Evolutionary conservation across 2,797 vertebrate genomes (phyloP).

Genomic region (Trematomus bernacchii): DNA sequence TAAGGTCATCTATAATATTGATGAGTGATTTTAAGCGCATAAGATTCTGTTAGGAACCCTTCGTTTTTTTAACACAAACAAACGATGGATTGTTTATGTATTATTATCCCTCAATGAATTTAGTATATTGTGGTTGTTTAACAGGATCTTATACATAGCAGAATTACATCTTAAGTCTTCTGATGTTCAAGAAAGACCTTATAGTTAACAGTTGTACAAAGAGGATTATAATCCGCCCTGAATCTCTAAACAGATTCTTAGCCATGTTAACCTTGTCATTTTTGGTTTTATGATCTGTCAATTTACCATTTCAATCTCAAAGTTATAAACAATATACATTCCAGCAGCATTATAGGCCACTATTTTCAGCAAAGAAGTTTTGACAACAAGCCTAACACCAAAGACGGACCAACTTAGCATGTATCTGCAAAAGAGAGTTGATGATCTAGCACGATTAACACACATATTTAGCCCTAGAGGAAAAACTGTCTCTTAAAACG

Average conservation of each 20-base stretch:
- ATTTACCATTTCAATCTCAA: not conserved
- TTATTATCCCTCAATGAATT: not conserved
- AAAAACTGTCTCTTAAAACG: constrained; percentile 9
- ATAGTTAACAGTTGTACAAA: not conserved
- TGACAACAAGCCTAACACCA: not conserved
- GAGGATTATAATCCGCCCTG: not conserved
- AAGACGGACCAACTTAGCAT: not conserved
- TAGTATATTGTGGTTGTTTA: not conserved
- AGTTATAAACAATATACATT: not conserved
- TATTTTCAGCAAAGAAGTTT: not conserved
- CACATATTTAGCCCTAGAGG: constrained; percentile 4
- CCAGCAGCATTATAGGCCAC: not conserved
- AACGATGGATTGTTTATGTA: not conserved
- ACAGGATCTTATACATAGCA: not conserved
- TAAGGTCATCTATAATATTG: not conserved
- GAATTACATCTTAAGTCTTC: not conserved
- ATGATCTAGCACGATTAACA: not conserved
- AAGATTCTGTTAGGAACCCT: not conserved
- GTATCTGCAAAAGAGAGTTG: not conserved
- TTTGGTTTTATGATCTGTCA: not conserved
- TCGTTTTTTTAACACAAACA: not conserved
- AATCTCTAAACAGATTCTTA: not conserved
- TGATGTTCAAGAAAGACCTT: not conserved
- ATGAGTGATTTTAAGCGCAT: not conserved
- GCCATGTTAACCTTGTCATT: not conserved